phyloP scores from a whole-genome alignment of 2,888 invertebrate genomes.

The Leptinotarsa haldemani region DNA sequence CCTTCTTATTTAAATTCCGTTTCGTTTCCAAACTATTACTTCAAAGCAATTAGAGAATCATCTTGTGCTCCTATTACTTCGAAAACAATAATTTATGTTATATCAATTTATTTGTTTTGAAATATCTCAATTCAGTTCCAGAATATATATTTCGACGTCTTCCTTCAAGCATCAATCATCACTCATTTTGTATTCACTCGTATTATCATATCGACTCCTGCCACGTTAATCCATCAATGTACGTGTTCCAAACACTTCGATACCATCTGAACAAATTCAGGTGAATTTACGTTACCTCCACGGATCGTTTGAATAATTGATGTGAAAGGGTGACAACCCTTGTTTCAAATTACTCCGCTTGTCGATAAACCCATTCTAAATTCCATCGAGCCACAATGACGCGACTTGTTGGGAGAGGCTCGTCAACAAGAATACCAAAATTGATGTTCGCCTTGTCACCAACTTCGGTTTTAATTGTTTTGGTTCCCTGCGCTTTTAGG shows the following conservation, averaged over 20 bases:
- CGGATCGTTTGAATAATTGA: conserved; percentile 20
- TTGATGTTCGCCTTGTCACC: conserved; percentile 26
- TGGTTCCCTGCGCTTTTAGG: conserved; percentile 1
- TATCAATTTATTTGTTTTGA: too few relatives aligned
- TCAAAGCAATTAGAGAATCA: too few relatives aligned
- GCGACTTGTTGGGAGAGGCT: conserved; percentile 24
- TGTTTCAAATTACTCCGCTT: conserved; percentile 28
- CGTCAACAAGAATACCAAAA: conserved; percentile 30
- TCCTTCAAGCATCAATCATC: not conserved
- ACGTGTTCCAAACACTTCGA: conserved; percentile 5
- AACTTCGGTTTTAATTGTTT: conserved; percentile 34
- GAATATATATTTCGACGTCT: not conserved
- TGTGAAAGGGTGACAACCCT: conserved; percentile 8
- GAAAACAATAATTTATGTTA: too few relatives aligned
- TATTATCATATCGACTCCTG: not conserved
- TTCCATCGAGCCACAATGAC: conserved; percentile 21
- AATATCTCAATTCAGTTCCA: too few relatives aligned
- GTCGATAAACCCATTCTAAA: conserved; percentile 26
- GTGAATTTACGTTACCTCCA: conserved; percentile 19
- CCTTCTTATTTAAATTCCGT: too few relatives aligned
- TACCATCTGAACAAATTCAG: conserved; percentile 18
- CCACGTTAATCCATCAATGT: not conserved
- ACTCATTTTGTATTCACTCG: not conserved
- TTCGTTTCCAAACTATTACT: too few relatives aligned
- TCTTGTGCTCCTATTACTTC: too few relatives aligned